Evolutionary conservation across 2,888 invertebrate genomes (phyloP).

Genomic region (Orthonevra nobilis): DNA sequence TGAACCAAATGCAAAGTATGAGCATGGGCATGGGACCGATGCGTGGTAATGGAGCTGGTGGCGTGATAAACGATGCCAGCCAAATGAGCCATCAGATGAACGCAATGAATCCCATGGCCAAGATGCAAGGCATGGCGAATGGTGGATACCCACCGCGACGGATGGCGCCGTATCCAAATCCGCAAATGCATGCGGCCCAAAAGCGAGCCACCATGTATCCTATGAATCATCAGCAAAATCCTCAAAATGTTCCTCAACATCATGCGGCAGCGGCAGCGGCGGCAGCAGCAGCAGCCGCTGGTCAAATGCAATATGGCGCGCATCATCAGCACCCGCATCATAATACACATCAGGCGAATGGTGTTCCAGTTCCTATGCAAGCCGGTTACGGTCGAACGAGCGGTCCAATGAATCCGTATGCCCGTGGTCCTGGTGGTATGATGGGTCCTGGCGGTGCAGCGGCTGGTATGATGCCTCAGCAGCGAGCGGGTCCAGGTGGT

Average conservation of each 20-base stretch:
- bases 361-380: constrained; percentile 79
- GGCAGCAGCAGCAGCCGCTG: constrained; percentile 74
- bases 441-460: constrained; percentile 76
- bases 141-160: constrained; percentile 86
- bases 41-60: constrained; percentile 68
- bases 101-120: constrained; percentile 85
- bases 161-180: constrained; percentile 92
- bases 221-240: constrained; percentile 81
- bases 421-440: constrained; percentile 77
- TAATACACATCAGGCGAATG: constrained; percentile 75
- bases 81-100: constrained; percentile 85
- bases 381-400: constrained; percentile 77
- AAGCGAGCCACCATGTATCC: constrained; percentile 81
- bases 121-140: constrained; percentile 82
- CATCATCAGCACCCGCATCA: constrained; percentile 76
- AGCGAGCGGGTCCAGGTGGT: constrained; percentile 71
- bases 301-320: constrained; percentile 78
- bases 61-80: constrained; percentile 63
- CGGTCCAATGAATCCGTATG: constrained; percentile 75
- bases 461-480: constrained; percentile 75
- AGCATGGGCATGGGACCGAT: constrained; percentile 82
- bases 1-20: constrained; percentile 88
- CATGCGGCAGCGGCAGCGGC: constrained; percentile 72
- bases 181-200: constrained; percentile 92
- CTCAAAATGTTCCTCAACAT: constrained; percentile 82